Conservation (phyloP, 2,888 invertebrate genomes). For the Embidobia sp. region DNA sequence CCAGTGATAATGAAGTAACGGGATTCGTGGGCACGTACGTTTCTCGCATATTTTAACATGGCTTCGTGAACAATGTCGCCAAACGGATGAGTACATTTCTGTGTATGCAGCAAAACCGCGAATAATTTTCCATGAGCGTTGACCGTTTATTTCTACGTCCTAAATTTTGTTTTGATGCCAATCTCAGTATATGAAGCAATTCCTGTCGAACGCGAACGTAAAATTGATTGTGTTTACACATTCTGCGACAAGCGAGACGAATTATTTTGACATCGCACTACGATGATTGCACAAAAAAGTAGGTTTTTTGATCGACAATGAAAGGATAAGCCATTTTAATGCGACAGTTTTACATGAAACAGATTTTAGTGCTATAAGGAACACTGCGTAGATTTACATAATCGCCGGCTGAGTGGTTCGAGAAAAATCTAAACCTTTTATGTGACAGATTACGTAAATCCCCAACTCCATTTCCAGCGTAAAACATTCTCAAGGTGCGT, state of each 20-base stretch:
- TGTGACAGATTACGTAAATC: slow-evolving; percentile 40
- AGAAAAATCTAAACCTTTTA: slow-evolving; percentile 44
- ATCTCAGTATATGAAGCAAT: too few relatives aligned
- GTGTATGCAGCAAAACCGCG: background rate
- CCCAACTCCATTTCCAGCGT: slow-evolving; percentile 30
- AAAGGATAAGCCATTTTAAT: too few relatives aligned
- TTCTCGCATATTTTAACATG: slow-evolving; percentile 79
- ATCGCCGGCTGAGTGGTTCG: slow-evolving; percentile 16
- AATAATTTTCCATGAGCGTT: slow-evolving; percentile 13
- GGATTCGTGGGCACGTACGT: slow-evolving; percentile 78
- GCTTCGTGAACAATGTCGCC: slow-evolving; percentile 70
- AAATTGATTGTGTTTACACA: too few relatives aligned
- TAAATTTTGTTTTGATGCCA: too few relatives aligned
- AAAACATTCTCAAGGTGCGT: slow-evolving; percentile 19
- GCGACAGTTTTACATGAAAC: background rate
- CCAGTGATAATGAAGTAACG: slow-evolving; percentile 79
- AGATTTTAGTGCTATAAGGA: slow-evolving; percentile 13
- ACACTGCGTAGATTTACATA: slow-evolving; percentile 30
- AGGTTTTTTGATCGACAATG: too few relatives aligned
- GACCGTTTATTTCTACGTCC: too few relatives aligned
- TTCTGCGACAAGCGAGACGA: too few relatives aligned
- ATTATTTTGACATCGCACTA: too few relatives aligned
- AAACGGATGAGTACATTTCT: slow-evolving; percentile 18
- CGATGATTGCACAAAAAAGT: too few relatives aligned
- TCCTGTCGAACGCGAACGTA: too few relatives aligned